Base-by-base conservation (phyloP, 2,888 invertebrate species). In the Hypena proboscidalis region DNA sequence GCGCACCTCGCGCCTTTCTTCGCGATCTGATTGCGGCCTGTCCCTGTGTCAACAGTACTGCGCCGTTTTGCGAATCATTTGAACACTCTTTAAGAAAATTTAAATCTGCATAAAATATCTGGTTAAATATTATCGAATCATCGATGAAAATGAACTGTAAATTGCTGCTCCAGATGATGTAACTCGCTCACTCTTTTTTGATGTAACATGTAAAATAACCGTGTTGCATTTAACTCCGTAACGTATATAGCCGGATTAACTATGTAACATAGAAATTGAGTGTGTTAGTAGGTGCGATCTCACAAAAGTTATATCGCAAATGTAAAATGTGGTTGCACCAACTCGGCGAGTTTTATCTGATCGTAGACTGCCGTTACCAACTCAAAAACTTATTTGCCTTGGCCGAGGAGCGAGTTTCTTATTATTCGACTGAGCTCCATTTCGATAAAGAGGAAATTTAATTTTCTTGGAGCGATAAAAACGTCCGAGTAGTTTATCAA, bases 1-100 rank as follows among this genome's bases (percentile, higher is more conserved):
- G 46, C 54, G 50, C 51, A 46, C 11, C 20, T 48, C 56, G 22
- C 33, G 41, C 52, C 47, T 49, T 49, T 51, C 46, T 52, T 74
- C 69, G 51, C 77, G 75, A 81, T 78, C 77, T 68, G 76, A 80
- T 81, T 72, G 68, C 64, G 60, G 62, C 34, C 35, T 36, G 53
- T 47, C 61, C 34, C 35, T 36, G 53, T 47, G 49, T 58, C 61
- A 64, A 58, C 64, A 48, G 30, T 32, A 44, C 61, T 56, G 41
- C 30, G 31, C 39, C 49, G 46, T 62, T 70, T 64, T 57, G 54
- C 38, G 51, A 58, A 58, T 45, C 19, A 59, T 67, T 57, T 57
- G 23, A 38, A 42, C 50, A 60, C 17, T 44, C 47, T 50, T 54
- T 20, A 49, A 35, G 42, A 36, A 45, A 34, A 40, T 35, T 60